Evolutionary conservation across 92 coral and sea anemone species (phyloP), one percentile per base, ranked within the genome.

Genomic region (Actinernus sp.): DNA sequence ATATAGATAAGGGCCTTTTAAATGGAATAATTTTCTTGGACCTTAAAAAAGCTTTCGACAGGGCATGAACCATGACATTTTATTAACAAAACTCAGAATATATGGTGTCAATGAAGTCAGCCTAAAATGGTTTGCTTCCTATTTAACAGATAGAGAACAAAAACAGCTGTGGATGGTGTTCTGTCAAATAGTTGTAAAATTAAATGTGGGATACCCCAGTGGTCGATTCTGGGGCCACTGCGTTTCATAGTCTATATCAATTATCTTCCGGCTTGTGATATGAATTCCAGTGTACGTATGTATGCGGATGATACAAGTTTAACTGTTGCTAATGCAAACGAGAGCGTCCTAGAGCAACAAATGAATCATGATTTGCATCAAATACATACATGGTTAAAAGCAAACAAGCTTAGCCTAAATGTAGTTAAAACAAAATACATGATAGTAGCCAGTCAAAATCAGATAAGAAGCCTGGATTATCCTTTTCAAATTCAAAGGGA

Each of bases 401-500:
- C 71, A n/a, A 63, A 63, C 39, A 48, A 6, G 26, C 63, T 65
- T 3, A 65, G 44, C 11, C 19, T 49, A 32, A 65, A 65, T 65
- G 62, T 65, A 4, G 45, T 26, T 11, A 49, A 65, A 31, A 65
- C 73, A 19, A 65, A 65, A 51, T 65, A 21, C 24, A 38, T 59
- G 66, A 49, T 65, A 43, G 32, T 44, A 44, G 63, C 71, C 23
- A 24, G 71, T 38, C 62, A 43, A 29, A n/a, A 50, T 26, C 17
- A 50, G 58, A 50, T 50, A 50, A 47, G 23, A 20, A 11, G 17
- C 17, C 54, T 47, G 7, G 21, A 11, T 8, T 19, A 47, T 18
- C 21, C n/a, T 47, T 47, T 47, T 47, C 54, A 47, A 18, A 7
- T 47, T 12, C 54, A 47, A 11, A 47, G 54, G 54, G 54, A 47